A percentile compares a stretch with the other conserved stretches of the same genome.
These are phyloP conservation scores for Drosophila subquinaria DNA, from an alignment of 2,888 invertebrate species.

Conservation along the genomic window DNA sequence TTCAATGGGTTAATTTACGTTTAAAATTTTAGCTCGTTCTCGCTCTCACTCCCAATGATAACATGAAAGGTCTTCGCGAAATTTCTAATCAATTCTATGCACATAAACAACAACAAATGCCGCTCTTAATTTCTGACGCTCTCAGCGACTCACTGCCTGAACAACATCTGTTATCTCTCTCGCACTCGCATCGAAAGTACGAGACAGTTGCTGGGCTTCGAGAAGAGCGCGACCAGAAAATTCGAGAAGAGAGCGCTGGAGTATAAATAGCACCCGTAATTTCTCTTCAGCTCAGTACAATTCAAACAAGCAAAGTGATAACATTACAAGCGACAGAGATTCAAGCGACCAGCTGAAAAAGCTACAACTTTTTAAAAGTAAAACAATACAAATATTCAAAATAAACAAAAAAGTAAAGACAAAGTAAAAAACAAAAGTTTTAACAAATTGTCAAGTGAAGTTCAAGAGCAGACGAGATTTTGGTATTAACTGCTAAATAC, in stretches of 20 bases:
- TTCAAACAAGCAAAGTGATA: constrained; percentile 62
- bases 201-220: constrained; percentile 33
- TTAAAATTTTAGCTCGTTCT: too few species aligned
- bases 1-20: too few species aligned
- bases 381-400: constrained; percentile 5
- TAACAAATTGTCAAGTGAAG: not conserved
- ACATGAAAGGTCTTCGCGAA: constrained; percentile 26
- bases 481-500: not conserved
- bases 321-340: constrained; percentile 35
- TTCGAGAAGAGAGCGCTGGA: constrained; percentile 47
- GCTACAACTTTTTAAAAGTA: constrained; percentile 22
- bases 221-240: constrained; percentile 55
- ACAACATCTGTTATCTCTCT: not conserved
- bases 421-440: not conserved
- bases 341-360: constrained; percentile 59
- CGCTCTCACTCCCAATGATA: not conserved
- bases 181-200: constrained; percentile 10
- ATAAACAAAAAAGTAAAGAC: not conserved
- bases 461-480: not conserved
- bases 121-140: not conserved
- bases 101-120: not conserved
- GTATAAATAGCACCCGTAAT: constrained; percentile 65
- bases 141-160: not conserved
- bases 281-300: constrained; percentile 55
- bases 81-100: constrained; percentile 3